Percentiles rank a stretch among this genome's conserved stretches.
Evolutionary conservation across 2,797 vertebrate genomes (phyloP).

Genomic region (Aeoliscus strigatus): DNA sequence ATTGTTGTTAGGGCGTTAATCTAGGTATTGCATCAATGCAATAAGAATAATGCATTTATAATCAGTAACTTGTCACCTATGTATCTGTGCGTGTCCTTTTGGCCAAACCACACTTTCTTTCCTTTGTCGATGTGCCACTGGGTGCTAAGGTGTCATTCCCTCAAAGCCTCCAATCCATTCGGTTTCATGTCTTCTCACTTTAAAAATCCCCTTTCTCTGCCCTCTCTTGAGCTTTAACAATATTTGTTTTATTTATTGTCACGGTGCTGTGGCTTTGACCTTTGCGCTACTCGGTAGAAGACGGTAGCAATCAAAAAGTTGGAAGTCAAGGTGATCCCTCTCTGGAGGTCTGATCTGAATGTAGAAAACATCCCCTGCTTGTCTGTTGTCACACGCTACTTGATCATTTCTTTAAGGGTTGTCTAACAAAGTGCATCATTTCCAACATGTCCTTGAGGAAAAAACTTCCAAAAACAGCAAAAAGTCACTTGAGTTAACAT

Average conservation of each 20-base stretch:
- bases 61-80: too few relatives aligned
- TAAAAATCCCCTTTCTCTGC: constrained; percentile 43
- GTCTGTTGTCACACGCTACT: constrained; percentile 2
- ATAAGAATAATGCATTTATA: too few relatives aligned
- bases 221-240: constrained; percentile 41
- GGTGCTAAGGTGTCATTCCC: constrained; percentile 32
- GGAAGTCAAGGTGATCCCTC: constrained; percentile 39
- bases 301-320: constrained; percentile 44
- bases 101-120: constrained; percentile 45
- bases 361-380: constrained; percentile 5
- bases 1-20: too few relatives aligned
- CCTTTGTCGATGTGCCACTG: constrained; percentile 23
- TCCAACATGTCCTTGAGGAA: constrained; percentile 23
- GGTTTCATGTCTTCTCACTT: constrained; percentile 49
- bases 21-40: too few relatives aligned
- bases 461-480: too few relatives aligned
- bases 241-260: constrained; percentile 54
- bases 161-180: constrained; percentile 48
- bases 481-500: too few relatives aligned
- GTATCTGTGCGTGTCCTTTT: constrained; percentile 21
- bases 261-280: constrained; percentile 45
- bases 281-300: constrained; percentile 29
- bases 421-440: constrained; percentile 12
- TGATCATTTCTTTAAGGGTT: constrained; percentile 11
- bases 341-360: constrained; percentile 34